Percentiles rank a stretch among this genome's conserved stretches.
phyloP scores from a whole-genome alignment of 2,113 vertebrate species.

The Malurus cyaneus region DNA sequence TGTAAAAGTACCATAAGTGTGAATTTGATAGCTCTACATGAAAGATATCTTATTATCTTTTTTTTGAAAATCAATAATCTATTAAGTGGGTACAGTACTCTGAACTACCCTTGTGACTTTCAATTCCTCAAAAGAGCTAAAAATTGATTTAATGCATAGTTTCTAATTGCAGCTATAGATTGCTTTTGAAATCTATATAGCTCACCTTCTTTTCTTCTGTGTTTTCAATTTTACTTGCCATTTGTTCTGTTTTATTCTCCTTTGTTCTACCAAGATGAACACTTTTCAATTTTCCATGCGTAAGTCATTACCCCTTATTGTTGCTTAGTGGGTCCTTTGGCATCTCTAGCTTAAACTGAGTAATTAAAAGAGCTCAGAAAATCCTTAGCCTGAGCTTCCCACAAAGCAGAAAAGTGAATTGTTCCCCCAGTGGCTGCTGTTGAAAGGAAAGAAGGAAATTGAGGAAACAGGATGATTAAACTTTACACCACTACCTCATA shows the following conservation, averaged over 20 bases:
- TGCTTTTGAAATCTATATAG: slow-evolving; percentile 17
- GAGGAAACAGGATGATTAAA: slow-evolving; percentile 52
- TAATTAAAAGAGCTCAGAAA: slow-evolving; percentile 56
- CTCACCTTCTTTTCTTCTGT: not conserved
- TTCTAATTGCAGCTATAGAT: slow-evolving; percentile 26
- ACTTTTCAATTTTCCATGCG: slow-evolving; percentile 40
- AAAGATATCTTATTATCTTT: not conserved
- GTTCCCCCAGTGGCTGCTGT: slow-evolving; percentile 26
- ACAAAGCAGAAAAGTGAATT: slow-evolving; percentile 21
- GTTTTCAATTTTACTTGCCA: slow-evolving; percentile 28
- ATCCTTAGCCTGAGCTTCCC: slow-evolving; percentile 11
- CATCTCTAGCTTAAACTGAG: slow-evolving; percentile 22
- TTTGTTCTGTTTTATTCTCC: slow-evolving; percentile 26
- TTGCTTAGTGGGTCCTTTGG: slow-evolving; percentile 32
- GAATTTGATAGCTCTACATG: not conserved
- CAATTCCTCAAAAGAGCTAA: not conserved
- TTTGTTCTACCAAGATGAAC: slow-evolving; percentile 32
- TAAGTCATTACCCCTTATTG: slow-evolving; percentile 40
- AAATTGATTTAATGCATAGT: slow-evolving; percentile 20
- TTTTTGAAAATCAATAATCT: slow-evolving; percentile 47
- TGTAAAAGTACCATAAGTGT: not conserved
- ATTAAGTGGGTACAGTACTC: not conserved
- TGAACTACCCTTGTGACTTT: not conserved
- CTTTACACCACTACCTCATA: slow-evolving; percentile 24
- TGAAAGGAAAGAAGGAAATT: slow-evolving; percentile 40